These are phyloP conservation scores for Chelon labrosus DNA, from an alignment of 2,797 vertebrate genomes.

Conservation along the genomic window DNA sequence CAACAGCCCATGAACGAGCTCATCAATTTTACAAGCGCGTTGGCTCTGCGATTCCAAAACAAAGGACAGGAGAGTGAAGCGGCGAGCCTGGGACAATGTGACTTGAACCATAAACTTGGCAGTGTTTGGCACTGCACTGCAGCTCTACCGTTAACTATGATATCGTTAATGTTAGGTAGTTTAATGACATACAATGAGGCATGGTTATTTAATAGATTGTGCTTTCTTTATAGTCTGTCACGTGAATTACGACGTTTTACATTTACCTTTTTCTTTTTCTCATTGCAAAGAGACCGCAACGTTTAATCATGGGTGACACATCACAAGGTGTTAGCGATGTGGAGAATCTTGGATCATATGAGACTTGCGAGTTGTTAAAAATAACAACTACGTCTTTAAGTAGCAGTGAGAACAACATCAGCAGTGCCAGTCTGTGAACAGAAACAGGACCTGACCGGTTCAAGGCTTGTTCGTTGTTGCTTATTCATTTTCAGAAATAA, in stretches of 20 bases:
- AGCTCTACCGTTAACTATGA: neutral
- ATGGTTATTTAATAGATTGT: neutral
- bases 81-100: slow-evolving; percentile 21
- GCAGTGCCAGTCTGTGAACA: slow-evolving; percentile 29
- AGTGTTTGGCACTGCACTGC: slow-evolving; percentile 8
- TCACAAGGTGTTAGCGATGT: slow-evolving; percentile 18
- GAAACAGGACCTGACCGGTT: slow-evolving; percentile 20
- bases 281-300: slow-evolving; percentile 7
- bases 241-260: slow-evolving; percentile 11
- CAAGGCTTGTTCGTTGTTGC: neutral
- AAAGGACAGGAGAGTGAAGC: slow-evolving; percentile 50
- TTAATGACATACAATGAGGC: neutral
- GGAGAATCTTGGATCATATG: slow-evolving; percentile 11
- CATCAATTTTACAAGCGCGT: slow-evolving; percentile 80
- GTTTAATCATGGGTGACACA: slow-evolving; percentile 1
- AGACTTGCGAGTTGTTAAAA: slow-evolving; percentile 31
- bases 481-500: slow-evolving; percentile 1
- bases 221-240: slow-evolving; percentile 2
- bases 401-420: slow-evolving; percentile 38
- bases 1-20: slow-evolving; percentile 70
- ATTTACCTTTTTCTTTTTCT: slow-evolving; percentile 27
- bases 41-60: slow-evolving; percentile 68
- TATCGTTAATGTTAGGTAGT: neutral
- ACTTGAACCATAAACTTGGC: slow-evolving; percentile 37
- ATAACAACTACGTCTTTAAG: slow-evolving; percentile 28